Evolutionary conservation across 2,888 invertebrate genomes (phyloP).

Genomic region (Argynnis bischoffii): DNA sequence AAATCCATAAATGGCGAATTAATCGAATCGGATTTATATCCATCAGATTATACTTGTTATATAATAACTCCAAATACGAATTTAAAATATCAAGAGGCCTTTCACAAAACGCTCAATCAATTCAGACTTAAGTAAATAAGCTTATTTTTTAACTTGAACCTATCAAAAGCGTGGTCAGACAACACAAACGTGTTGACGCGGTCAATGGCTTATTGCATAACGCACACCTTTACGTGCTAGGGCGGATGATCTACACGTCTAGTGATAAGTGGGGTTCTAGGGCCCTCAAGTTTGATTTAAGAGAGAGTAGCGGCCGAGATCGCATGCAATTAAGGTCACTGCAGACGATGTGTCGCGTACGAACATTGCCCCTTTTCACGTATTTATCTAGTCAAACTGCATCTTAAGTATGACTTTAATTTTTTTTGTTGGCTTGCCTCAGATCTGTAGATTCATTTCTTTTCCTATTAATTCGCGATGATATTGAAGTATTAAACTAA

Average conservation of each 20-base stretch:
- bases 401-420: slow-evolving; percentile 34
- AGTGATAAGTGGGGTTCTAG: slow-evolving; percentile 75
- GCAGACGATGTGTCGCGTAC: slow-evolving; percentile 64
- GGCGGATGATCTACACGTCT: slow-evolving; percentile 62
- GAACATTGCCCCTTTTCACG: slow-evolving; percentile 49
- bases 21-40: slow-evolving; percentile 2
- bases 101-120: slow-evolving; percentile 56
- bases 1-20: background rate
- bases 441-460: slow-evolving; percentile 1
- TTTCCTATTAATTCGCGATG: background rate
- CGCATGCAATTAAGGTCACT: slow-evolving; percentile 74
- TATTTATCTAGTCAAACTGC: slow-evolving; percentile 46
- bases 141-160: slow-evolving; percentile 45
- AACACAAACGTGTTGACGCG: slow-evolving; percentile 58
- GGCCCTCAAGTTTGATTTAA: slow-evolving; percentile 78
- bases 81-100: slow-evolving; percentile 48
- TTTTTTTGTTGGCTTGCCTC: slow-evolving; percentile 8
- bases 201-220: slow-evolving; percentile 75
- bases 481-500: background rate
- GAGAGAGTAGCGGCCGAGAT: slow-evolving; percentile 78
- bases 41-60: slow-evolving; percentile 25
- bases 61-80: slow-evolving; percentile 34
- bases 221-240: slow-evolving; percentile 59
- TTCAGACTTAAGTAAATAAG: slow-evolving; percentile 50
- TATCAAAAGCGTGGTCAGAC: slow-evolving; percentile 51